Base-by-base conservation (phyloP, 2,888 invertebrate genomes). In the Teleiodes luculella region DNA sequence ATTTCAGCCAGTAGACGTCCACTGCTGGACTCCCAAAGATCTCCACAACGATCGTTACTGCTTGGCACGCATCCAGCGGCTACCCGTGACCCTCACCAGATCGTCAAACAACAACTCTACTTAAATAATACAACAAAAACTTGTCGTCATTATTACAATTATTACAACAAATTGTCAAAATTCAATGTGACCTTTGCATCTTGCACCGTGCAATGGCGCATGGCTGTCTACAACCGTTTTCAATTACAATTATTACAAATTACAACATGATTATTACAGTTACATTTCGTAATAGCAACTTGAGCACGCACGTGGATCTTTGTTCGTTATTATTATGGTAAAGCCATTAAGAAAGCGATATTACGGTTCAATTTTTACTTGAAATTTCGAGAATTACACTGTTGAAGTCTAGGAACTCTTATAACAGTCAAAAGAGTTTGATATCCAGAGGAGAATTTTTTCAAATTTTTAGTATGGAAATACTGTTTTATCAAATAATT, bases 281-380 rank as follows among this genome's bases (percentile, higher is more conserved):
- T 16, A n/a, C 11, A 20, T 48, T 35, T 35, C 33, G 48, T 48
- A 48, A 48, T 48, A 28, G 5, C 14, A 24, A 24, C 24, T 24
- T 43, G 13, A 43, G 43, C 43, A 43, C 28, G 43, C 43, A 43
- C 43, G 43, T 43, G 43, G 43, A 10, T 24, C 43, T 43, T 20
- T 13, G 28, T 28, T 28, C 3, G n/a, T 28, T n/a, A 28, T 43
- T 41, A 41, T 43, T 43, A 43, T 43, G 13, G 20, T 1, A 13
- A 28, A 13, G 43, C 43, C 28, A 28, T 8, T n/a, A 43, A 28
- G 20, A 24, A 4, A 43, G 41, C 28, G 43, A 18, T 16, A 18
- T 10, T n/a, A n/a, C n/a, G n/a, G n/a, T n/a, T n/a, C n/a, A n/a
- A n/a, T n/a, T n/a, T n/a, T n/a, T n/a, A n/a, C n/a, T n/a, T n/a